Conservation (phyloP, 2,113 vertebrate species). For the Rhabdomys dilectus region DNA sequence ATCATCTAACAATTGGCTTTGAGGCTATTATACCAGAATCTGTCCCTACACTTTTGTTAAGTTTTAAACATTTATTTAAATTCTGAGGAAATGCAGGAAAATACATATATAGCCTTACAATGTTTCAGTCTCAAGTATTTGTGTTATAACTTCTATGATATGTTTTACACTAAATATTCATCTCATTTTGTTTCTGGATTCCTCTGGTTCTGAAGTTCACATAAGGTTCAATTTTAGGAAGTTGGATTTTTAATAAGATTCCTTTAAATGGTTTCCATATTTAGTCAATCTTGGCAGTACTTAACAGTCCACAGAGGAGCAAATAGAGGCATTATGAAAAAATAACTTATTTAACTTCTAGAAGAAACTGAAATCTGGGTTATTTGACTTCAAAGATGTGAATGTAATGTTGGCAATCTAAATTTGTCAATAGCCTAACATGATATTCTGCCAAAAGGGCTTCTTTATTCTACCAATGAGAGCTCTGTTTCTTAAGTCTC, state of each 20-base stretch:
- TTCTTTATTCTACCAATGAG: constrained; percentile 41
- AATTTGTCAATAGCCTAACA: constrained; percentile 60
- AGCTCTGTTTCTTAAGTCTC: background rate
- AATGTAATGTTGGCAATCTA: constrained; percentile 14
- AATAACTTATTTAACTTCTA: constrained; percentile 49
- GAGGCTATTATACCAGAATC: background rate
- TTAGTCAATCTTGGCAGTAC: constrained; percentile 67
- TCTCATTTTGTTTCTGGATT: constrained; percentile 30
- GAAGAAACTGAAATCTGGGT: constrained; percentile 38
- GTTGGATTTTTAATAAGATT: constrained; percentile 73
- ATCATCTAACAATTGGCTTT: background rate
- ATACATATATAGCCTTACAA: constrained; percentile 41
- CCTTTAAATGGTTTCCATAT: constrained; percentile 69
- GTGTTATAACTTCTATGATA: constrained; percentile 28
- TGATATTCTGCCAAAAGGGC: background rate
- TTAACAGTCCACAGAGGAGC: constrained; percentile 60
- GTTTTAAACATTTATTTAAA: background rate
- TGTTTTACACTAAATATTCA: constrained; percentile 54
- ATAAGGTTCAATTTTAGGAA: background rate
- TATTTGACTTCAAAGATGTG: constrained; percentile 50
- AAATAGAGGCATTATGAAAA: constrained; percentile 47
- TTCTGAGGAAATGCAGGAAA: background rate
- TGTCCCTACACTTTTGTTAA: background rate
- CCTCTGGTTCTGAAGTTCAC: too few relatives aligned
- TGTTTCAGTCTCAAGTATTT: constrained; percentile 21